Evolutionary conservation across 2,113 vertebrate genomes (phyloP).

Genomic region (Python bivittatus): DNA sequence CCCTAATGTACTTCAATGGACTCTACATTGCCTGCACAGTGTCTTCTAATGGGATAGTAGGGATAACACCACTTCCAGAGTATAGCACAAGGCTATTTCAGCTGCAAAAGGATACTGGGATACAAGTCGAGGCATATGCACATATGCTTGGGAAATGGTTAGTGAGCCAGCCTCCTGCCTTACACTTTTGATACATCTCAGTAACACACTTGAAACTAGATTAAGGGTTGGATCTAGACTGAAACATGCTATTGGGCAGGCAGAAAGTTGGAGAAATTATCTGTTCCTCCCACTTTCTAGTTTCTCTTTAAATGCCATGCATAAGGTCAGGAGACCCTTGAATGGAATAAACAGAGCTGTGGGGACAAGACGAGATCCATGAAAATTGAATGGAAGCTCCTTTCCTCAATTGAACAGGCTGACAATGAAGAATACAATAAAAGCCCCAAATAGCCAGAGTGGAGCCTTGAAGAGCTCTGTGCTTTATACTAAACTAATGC

Average conservation of each 20-base stretch:
- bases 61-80: background rate
- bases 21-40: background rate
- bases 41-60: background rate
- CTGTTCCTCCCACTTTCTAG: background rate
- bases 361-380: background rate
- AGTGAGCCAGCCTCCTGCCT: background rate
- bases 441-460: conserved; percentile 42
- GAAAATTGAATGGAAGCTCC: background rate
- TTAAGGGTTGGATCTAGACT: background rate
- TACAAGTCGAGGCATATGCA: background rate
- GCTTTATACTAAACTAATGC: conserved; percentile 66
- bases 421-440: conserved; percentile 47
- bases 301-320: background rate
- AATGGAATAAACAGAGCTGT: background rate
- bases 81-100: background rate
- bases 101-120: background rate
- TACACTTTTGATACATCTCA: background rate
- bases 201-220: background rate
- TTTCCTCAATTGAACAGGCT: conserved; percentile 29
- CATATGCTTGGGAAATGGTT: background rate
- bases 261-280: background rate
- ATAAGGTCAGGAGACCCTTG: background rate
- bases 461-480: conserved; percentile 46
- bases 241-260: background rate
- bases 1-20: background rate